Evolutionary conservation across 2,888 invertebrate species (phyloP), one percentile per base, ranked within the genome.

Genomic region (Tillus elongatus): DNA sequence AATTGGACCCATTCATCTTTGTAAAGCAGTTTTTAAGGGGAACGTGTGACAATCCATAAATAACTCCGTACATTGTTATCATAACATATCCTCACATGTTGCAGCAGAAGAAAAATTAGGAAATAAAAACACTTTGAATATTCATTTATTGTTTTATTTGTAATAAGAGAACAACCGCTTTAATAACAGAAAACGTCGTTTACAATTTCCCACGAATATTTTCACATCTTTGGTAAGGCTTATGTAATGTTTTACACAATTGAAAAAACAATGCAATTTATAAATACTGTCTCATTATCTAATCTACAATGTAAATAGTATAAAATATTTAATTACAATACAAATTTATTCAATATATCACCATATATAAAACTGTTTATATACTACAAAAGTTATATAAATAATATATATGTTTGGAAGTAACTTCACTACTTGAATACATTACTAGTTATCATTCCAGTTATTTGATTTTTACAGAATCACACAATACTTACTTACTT

Each of bases 151-250:
- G 40, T 45, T 46, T 46, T 46, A 46, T 44, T n/a, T 44, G 42
- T 39, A 41, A 40, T 40, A 44, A 36, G 42, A 36, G 43, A 41
- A 43, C 43, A 45, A 29, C 13, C 29, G 29, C 38, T 34, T 10
- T 33, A 16, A 16, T 32, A 16, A 33, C 26, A 33, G 37, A 39
- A 43, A 40, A 41, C 37, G 40, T 41, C 42, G 38, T 28, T 15
- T 40, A 14, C 19, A 19, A 38, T 30, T 50, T 49, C 50, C 40
- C 50, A 50, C 47, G 44, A 31, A 30, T 30, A 36, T 46, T 40
- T 54, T 53, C 52, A 53, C 50, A 53, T 56, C 54, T 56, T 56
- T 54, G 54, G 54, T 49, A 52, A 49, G 34, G 19, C 43, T 55
- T 52, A 52, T 40, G 50, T 42, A 54, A 55, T 50, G 42, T 47